Conservation (phyloP, 2,797 vertebrate species). For the Uromys caudimaculatus region DNA sequence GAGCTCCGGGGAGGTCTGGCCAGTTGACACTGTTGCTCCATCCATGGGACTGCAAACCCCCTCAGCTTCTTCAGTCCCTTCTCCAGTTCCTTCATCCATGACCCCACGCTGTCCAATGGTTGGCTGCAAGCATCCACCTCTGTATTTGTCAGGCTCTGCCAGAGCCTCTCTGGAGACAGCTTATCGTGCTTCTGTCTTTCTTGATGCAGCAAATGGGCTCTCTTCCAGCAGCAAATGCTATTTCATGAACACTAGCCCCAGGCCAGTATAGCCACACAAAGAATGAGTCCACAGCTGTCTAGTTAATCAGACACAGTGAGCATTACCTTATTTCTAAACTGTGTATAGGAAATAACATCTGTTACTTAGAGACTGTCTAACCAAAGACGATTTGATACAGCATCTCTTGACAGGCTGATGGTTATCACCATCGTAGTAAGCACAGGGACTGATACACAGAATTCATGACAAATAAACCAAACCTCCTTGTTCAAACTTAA, state of each 20-base stretch:
- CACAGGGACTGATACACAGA: neutral
- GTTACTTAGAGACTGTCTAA: neutral
- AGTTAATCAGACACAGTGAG: neutral
- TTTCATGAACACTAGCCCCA: neutral
- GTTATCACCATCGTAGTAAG: neutral
- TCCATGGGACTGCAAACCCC: too few species aligned
- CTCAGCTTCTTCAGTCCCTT: too few species aligned
- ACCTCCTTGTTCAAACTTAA: neutral
- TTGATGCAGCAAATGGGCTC: neutral
- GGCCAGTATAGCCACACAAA: neutral
- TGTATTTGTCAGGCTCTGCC: too few species aligned
- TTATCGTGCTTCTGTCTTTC: too few species aligned
- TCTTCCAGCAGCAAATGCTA: neutral
- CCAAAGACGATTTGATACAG: neutral
- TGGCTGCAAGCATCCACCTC: too few species aligned
- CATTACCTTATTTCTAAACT: neutral
- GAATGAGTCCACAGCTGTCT: neutral
- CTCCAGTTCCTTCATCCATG: too few species aligned
- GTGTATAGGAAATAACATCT: neutral
- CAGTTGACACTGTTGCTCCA: too few species aligned
- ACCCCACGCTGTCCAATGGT: too few species aligned
- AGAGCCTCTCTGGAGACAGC: too few species aligned
- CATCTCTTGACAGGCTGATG: neutral
- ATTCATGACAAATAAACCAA: conserved; percentile 28
- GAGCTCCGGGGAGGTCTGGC: too few species aligned